Evolutionary conservation across 1,140 invertebrate genomes (phyloP).

Genomic region (Zaprionus ornatus): DNA sequence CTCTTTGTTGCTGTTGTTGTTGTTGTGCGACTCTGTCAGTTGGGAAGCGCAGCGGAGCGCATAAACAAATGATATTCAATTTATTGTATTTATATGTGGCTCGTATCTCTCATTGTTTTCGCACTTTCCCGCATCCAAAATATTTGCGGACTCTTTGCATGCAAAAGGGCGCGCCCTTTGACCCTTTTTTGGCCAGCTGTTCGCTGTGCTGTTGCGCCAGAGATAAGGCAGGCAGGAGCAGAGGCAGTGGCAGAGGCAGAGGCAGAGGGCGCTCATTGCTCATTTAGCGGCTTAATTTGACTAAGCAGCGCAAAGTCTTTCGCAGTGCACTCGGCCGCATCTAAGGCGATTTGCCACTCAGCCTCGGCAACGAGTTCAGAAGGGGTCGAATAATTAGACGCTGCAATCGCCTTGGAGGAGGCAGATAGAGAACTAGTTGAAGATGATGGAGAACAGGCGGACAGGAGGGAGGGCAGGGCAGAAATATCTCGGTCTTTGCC

Average conservation of each 20-base stretch:
- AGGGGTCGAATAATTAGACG: conserved; percentile 50
- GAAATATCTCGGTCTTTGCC: too few relatives aligned
- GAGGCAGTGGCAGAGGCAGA: background rate
- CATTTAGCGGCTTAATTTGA: conserved; percentile 74
- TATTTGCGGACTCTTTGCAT: conserved; percentile 36
- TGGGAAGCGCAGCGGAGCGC: conserved; percentile 70
- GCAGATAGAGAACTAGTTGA: too few relatives aligned
- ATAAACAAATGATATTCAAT: conserved; percentile 81
- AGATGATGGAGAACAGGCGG: too few relatives aligned
- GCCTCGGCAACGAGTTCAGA: conserved; percentile 6
- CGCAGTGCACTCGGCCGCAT: background rate
- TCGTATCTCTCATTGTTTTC: conserved; percentile 42
- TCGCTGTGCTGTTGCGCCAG: background rate
- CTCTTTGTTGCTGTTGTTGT: conserved; percentile 19
- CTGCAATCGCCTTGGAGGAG: conserved; percentile 16
- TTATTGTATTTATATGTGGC: conserved; percentile 62
- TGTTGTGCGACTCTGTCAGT: conserved; percentile 64
- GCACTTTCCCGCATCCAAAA: conserved; percentile 30
- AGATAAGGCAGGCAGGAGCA: background rate
- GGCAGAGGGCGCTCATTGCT: conserved; percentile 33
- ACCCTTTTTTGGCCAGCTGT: background rate
- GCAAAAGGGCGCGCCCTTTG: background rate
- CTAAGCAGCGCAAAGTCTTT: conserved; percentile 50
- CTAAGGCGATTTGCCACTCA: conserved; percentile 52
- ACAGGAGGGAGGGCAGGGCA: background rate